A percentile compares a stretch with the other conserved stretches of the same genome.
Conservation (phyloP, 2,113 vertebrate genomes). For the Numenius arquata region DNA sequence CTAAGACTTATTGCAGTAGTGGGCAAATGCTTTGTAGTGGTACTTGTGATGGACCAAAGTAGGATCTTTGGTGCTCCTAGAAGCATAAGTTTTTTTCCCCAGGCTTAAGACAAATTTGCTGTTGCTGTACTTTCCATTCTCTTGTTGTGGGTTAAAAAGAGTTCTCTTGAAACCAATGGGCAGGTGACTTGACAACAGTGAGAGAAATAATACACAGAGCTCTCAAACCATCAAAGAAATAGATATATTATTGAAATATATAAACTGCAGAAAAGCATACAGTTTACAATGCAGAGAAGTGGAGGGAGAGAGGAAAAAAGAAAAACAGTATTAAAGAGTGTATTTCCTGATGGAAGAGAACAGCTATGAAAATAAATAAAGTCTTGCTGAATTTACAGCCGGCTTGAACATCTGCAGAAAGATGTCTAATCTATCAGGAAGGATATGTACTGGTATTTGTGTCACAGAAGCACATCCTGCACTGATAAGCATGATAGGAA, state of each 20-base stretch:
- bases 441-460: background rate
- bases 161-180: background rate
- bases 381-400: background rate
- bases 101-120: background rate
- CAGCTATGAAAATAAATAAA: background rate
- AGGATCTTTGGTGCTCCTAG: background rate
- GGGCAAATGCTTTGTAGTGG: background rate
- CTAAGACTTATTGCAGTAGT: background rate
- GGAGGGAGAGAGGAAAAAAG: background rate
- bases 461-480: background rate
- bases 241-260: background rate
- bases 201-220: background rate
- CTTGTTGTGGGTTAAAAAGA: background rate
- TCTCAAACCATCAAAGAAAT: background rate
- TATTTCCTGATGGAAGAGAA: background rate
- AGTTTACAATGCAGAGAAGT: background rate
- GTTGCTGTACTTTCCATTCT: background rate
- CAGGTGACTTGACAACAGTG: background rate
- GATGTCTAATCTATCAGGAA: background rate
- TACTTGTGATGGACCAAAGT: background rate
- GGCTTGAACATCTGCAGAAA: background rate
- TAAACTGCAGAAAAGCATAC: background rate
- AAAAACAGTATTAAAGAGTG: background rate
- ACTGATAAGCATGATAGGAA: background rate
- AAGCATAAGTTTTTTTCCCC: background rate